Evolutionary conservation across 2,113 vertebrate species (phyloP), one percentile per base, ranked within the genome.

Genomic region (Indicator maculatus): DNA sequence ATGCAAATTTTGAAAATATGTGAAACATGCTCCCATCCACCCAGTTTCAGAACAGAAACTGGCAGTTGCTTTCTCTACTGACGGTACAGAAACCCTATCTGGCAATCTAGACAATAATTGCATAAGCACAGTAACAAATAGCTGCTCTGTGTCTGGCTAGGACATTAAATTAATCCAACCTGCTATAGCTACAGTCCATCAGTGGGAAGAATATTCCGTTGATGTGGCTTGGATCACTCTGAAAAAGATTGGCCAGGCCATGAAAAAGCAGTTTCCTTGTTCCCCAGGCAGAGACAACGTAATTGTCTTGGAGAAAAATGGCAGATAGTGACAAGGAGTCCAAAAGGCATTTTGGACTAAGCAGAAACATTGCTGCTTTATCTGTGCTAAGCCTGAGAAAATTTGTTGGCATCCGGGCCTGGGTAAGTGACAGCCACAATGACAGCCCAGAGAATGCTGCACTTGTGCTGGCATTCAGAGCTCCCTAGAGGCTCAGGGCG

Each of bases 301-400:
- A 95, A 96, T 93, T 96, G 95, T 89, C 92, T 95, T 11, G 52
- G 67, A 96, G 90, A 94, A 95, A 96, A 96, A 95, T 69, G 94
- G 95, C 94, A 96, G 93, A 96, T 55, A 93, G 89, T 2, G 83
- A 96, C 95, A 92, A 94, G 94, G 90, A 96, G 93, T 92, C 94
- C 90, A 96, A 96, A 97, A 96, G 94, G 90, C 93, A 96, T 85
- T 94, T 85, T 91, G 93, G 93, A 65, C 94, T 86, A 77, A 91
- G 88, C 93, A 95, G 95, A 96, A 96, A 95, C 95, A 95, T 96
- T 95, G 80, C 88, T 94, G 95, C 95, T 96, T 95, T 96, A 96
- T 97, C 96, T 95, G 93, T 84, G 94, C 84, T 95, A 96, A 97
- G 95, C 96, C 94, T 95, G 95, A 97, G 96, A 95, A 95, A 96